These are phyloP conservation scores for Nemurella pictetii DNA, from an alignment of 2,888 invertebrate species.

Conservation along the genomic window DNA sequence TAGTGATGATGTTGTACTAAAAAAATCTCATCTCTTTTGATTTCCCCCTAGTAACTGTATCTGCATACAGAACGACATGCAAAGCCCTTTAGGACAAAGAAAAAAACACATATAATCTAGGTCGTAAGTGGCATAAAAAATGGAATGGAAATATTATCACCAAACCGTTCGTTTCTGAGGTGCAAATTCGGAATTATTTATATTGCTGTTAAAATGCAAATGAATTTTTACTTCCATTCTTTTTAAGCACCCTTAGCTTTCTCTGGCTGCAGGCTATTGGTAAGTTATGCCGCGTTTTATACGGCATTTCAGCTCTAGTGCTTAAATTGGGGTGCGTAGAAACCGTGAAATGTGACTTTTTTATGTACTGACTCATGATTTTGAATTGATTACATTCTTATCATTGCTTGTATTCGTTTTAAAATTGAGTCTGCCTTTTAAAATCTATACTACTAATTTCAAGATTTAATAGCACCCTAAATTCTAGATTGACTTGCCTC, in stretches of 20 bases:
- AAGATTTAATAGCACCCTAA: too few relatives aligned
- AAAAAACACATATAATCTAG: constrained; percentile 25
- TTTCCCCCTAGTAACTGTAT: constrained; percentile 31
- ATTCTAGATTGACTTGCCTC: too few relatives aligned
- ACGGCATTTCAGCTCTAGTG: constrained; percentile 19
- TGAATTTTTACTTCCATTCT: constrained; percentile 24
- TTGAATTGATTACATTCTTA: neutral
- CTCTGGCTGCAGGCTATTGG: constrained; percentile 1
- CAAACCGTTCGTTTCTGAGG: constrained; percentile 25
- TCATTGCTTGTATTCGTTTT: neutral
- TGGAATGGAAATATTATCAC: constrained; percentile 10
- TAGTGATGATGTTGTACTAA: constrained; percentile 30
- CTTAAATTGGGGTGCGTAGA: neutral
- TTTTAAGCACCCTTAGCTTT: constrained; percentile 16
- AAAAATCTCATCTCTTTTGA: constrained; percentile 25
- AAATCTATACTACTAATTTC: too few relatives aligned
- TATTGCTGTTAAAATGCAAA: constrained; percentile 37
- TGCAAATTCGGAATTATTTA: constrained; percentile 32
- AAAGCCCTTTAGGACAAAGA: constrained; percentile 28
- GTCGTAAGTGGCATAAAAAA: constrained; percentile 27
- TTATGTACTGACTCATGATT: constrained; percentile 7
- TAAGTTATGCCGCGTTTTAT: constrained; percentile 7
- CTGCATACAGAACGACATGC: constrained; percentile 36
- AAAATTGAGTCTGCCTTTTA: too few relatives aligned
- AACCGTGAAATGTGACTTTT: constrained; percentile 25